Percentiles rank a stretch among this genome's conserved stretches.
Conservation (phyloP, 2,113 vertebrate species). For the Herpailurus yagouaroundi region DNA sequence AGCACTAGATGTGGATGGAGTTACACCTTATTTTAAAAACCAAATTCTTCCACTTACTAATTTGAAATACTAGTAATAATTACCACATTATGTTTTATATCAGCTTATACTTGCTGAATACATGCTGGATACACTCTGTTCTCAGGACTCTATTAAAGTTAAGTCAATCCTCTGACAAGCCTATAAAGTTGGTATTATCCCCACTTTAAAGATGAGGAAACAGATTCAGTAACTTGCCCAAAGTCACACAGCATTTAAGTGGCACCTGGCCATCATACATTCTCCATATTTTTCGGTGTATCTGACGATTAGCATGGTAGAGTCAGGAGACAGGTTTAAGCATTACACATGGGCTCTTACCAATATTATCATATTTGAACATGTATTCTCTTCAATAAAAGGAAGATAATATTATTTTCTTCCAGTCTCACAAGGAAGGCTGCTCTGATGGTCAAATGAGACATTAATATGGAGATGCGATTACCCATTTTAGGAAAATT, state of each 20-base stretch:
- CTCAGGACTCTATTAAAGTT: background rate
- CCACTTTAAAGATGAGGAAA: background rate
- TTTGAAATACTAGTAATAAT: background rate
- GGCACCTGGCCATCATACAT: background rate
- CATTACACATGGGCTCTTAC: background rate
- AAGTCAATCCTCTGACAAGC: background rate
- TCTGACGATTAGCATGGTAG: background rate
- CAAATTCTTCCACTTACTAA: slow-evolving; percentile 6
- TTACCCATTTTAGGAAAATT: background rate
- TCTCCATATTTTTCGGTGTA: background rate
- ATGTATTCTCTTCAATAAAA: background rate
- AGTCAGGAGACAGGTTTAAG: background rate
- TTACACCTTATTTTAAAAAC: slow-evolving; percentile 35
- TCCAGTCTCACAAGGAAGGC: background rate
- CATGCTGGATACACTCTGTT: background rate
- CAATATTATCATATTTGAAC: background rate
- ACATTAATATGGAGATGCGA: background rate
- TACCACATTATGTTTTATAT: slow-evolving; percentile 2
- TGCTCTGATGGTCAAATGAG: background rate
- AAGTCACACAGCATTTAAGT: background rate
- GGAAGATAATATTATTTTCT: background rate
- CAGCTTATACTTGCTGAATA: background rate
- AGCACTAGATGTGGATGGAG: background rate
- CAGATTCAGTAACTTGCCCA: background rate
- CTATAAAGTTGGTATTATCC: background rate